phyloP scores from a whole-genome alignment of 2,888 invertebrate species.

The Spodoptera exigua region DNA sequence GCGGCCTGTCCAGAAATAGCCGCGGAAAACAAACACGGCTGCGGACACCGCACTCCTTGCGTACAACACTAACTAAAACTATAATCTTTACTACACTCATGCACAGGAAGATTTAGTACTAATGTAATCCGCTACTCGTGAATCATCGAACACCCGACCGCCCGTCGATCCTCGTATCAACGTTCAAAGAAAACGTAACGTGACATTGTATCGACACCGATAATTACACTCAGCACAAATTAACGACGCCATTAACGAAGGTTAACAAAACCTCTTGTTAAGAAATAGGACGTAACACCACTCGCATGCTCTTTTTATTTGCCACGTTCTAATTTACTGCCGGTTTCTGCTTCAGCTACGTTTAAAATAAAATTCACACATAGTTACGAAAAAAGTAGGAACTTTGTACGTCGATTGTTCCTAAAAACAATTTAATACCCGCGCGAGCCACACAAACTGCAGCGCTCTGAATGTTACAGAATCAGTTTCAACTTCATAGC shows the following conservation, averaged over 20 bases:
- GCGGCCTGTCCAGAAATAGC: conserved; percentile 79
- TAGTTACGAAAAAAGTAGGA: conserved; percentile 68
- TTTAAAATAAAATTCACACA: conserved; percentile 66
- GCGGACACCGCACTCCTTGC: conserved; percentile 66
- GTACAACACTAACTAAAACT: conserved; percentile 37
- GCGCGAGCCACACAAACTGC: conserved; percentile 73
- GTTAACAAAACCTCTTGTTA: conserved; percentile 53
- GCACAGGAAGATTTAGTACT: conserved; percentile 24
- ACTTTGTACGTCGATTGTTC: conserved; percentile 72
- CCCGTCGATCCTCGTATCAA: neutral
- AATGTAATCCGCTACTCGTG: conserved; percentile 9
- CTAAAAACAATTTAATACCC: conserved; percentile 80
- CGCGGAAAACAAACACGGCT: conserved; percentile 78
- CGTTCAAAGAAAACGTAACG: conserved; percentile 3
- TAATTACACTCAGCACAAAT: conserved; percentile 57
- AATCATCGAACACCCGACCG: conserved; percentile 10
- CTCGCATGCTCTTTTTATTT: conserved; percentile 50
- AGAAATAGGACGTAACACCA: conserved; percentile 50
- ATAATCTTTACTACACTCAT: conserved; percentile 34
- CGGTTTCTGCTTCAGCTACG: conserved; percentile 45
- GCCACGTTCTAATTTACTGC: conserved; percentile 52
- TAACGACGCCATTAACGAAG: conserved; percentile 45
- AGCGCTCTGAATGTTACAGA: conserved; percentile 75
- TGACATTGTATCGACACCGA: conserved; percentile 42
- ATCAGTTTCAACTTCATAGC: conserved; percentile 78